Conservation (phyloP, 2,888 invertebrate species). For the Pheosia tremula region DNA sequence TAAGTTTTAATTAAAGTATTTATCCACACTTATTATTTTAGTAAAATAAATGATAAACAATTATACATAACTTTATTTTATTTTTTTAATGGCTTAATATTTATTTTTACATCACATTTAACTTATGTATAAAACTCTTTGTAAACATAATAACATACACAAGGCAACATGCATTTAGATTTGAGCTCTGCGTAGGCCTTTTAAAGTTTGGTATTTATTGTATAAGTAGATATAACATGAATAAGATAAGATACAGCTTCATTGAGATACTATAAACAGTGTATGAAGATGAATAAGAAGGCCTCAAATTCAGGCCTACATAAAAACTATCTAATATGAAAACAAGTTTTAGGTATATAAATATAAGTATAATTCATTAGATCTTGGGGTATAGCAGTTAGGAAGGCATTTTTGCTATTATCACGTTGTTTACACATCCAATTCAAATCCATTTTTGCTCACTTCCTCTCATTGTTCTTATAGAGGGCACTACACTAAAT, state of each 20-base stretch:
- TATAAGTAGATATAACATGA: slow-evolving; percentile 4
- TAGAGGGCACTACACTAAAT: too few relatives aligned
- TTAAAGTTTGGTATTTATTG: not conserved
- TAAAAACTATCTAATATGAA: slow-evolving; percentile 10
- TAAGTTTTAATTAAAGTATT: too few relatives aligned
- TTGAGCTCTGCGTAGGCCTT: slow-evolving; percentile 18
- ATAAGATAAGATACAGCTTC: not conserved
- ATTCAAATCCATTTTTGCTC: slow-evolving; percentile 15
- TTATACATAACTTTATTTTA: slow-evolving; percentile 34
- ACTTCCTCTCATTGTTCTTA: not conserved
- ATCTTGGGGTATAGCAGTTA: slow-evolving; percentile 6
- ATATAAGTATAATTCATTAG: not conserved
- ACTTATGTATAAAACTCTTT: slow-evolving; percentile 46
- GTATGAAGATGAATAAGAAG: slow-evolving; percentile 4
- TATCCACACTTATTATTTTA: not conserved
- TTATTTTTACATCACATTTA: slow-evolving; percentile 47
- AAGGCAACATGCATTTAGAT: slow-evolving; percentile 44
- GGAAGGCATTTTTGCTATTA: slow-evolving; percentile 1
- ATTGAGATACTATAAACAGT: not conserved
- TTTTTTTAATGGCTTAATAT: slow-evolving; percentile 30
- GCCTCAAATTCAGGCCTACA: slow-evolving; percentile 21
- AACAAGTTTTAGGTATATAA: not conserved
- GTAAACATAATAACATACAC: slow-evolving; percentile 47
- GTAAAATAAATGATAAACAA: not conserved
- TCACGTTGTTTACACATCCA: slow-evolving; percentile 9